Evolutionary conservation across 2,888 invertebrate genomes (phyloP).

Genomic region (Baccha elongata): DNA sequence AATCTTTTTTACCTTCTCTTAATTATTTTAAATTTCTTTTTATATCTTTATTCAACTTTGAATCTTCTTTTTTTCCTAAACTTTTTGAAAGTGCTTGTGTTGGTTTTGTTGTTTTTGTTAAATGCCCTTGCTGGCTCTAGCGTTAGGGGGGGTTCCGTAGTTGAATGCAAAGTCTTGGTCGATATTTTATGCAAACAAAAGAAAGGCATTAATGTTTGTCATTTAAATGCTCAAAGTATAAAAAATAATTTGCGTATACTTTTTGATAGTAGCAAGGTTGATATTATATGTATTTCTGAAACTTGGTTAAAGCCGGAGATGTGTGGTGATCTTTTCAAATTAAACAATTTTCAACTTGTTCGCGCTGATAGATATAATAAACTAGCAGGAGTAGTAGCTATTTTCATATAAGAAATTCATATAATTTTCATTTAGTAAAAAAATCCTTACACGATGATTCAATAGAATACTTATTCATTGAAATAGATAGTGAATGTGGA

Average conservation of each 20-base stretch:
- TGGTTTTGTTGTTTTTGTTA: not conserved
- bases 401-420: constrained; percentile 9
- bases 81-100: no score
- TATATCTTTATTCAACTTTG: no score
- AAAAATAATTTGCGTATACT: constrained; percentile 7
- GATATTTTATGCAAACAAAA: constrained; percentile 1
- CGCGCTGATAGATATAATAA: constrained; percentile 2
- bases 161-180: not conserved
- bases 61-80: no score
- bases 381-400: constrained; percentile 8
- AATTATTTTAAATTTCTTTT: no score
- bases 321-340: constrained; percentile 1
- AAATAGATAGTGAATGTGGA: no score
- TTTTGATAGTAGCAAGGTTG: not conserved
- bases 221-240: constrained; percentile 21
- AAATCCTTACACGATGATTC: no score
- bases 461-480: no score
- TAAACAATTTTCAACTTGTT: constrained; percentile 3
- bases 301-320: constrained; percentile 14
- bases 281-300: constrained; percentile 19
- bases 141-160: constrained; percentile 2
- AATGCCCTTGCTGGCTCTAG: not conserved
- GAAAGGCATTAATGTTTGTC: constrained; percentile 21
- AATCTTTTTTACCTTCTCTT: no score
- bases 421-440: no score